Evolutionary conservation across 2,797 vertebrate species (phyloP).

Genomic region (Malurus splendens): DNA sequence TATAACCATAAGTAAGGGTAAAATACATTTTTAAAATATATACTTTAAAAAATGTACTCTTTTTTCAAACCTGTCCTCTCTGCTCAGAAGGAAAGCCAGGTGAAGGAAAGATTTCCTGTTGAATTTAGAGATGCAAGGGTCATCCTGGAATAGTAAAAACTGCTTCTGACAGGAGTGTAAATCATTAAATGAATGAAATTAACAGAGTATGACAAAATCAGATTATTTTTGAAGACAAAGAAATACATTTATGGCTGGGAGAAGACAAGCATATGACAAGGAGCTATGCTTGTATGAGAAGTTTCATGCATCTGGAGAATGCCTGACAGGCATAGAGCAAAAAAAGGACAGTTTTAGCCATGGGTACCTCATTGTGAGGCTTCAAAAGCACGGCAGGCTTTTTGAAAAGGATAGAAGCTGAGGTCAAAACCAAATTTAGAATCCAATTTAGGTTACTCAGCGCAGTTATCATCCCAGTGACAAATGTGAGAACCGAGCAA

Average conservation of each 20-base stretch:
- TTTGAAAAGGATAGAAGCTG: slow-evolving; percentile 33
- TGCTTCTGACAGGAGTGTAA: neutral
- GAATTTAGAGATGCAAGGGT: neutral
- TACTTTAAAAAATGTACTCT: neutral
- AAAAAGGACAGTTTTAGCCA: neutral
- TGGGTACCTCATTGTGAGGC: neutral
- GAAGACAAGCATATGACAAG: neutral
- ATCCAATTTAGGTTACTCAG: slow-evolving; percentile 8
- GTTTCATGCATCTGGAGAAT: neutral
- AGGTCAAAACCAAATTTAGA: slow-evolving; percentile 18
- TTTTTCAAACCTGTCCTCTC: neutral
- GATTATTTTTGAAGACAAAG: neutral
- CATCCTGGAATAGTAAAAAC: neutral
- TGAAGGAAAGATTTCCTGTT: neutral
- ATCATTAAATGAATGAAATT: neutral
- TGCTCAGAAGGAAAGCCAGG: neutral
- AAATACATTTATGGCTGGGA: neutral
- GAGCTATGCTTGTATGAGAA: neutral
- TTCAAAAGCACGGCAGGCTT: neutral
- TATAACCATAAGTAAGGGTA: neutral
- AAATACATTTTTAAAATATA: neutral
- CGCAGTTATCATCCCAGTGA: neutral
- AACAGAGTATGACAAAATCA: neutral
- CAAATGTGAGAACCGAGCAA: slow-evolving; percentile 32
- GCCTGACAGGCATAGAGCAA: neutral